Evolutionary conservation across 2,797 vertebrate genomes (phyloP).

Genomic region (Nannoperca obscura): DNA sequence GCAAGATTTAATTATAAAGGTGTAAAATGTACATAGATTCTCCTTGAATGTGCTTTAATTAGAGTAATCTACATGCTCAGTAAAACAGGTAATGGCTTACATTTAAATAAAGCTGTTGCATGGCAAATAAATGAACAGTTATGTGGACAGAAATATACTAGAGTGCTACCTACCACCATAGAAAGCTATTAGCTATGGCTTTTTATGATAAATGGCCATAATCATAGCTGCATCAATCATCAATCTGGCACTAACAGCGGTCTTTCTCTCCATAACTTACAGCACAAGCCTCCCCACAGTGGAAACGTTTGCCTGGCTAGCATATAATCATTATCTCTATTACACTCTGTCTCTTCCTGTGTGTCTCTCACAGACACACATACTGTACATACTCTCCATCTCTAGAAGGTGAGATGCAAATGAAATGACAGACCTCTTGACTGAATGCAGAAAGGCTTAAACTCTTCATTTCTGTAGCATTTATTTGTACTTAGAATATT

Average conservation of each 20-base stretch:
- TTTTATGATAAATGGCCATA: constrained; percentile 31
- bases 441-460: constrained; percentile 31
- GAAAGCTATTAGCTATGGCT: neutral
- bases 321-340: constrained; percentile 9
- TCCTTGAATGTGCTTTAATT: neutral
- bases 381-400: neutral
- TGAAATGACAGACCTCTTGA: constrained; percentile 41
- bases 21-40: neutral
- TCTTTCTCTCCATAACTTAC: constrained; percentile 17
- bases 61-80: neutral
- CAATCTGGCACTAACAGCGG: constrained; percentile 25
- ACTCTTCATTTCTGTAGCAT: constrained; percentile 42
- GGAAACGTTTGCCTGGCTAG: constrained; percentile 21
- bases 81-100: neutral
- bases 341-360: neutral
- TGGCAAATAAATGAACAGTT: neutral
- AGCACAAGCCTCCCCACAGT: constrained; percentile 18
- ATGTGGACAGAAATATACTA: neutral
- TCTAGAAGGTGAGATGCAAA: constrained; percentile 6
- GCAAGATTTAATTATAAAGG: constrained; percentile 2
- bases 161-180: constrained; percentile 4
- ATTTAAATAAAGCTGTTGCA: neutral
- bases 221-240: constrained; percentile 29
- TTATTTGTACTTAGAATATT: constrained; percentile 51
- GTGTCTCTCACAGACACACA: neutral